Base-by-base conservation (phyloP, 2,113 vertebrate species). In the Silurus meridionalis region DNA sequence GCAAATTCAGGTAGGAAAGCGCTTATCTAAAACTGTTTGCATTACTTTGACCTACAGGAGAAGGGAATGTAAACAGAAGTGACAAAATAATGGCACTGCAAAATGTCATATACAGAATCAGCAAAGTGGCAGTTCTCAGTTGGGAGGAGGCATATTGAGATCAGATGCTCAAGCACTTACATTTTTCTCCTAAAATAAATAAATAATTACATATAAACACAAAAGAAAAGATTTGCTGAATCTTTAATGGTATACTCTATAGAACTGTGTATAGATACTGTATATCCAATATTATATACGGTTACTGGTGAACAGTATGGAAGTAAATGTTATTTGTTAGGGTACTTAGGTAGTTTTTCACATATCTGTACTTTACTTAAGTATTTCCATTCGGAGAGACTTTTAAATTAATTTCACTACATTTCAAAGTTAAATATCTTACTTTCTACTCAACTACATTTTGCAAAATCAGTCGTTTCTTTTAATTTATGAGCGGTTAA, bases 31-130 rank as follows among this genome's bases (percentile, higher is more conserved):
- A 55, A 46, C 46, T 25, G 50, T n/a, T 80, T 57, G 19, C 17
- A 37, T 55, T 14, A 52, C 52, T 69, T 21, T 57, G 52, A 60
- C 9, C 21, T 13, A 80, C 77, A 80, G 75, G 14, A 17, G 58
- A 72, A 74, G 1, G 11, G 3, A 23, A 55, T 0, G 17, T 13
- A 67, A 17, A 52, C 8, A 64, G n/a, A 37, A 50, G 50, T 15
- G 19, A n/a, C n/a, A 67, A 14, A 53, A 57, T 67, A 85, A 28
- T 17, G 74, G 61, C n/a, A 67, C 1, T 1, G 78, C 78, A 80
- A 80, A 61, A 61, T 80, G 57, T 80, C 28, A 80, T 11, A 60
- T 80, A 58, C 25, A 37, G 57, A 60, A 80, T 80, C 78, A 80
- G 55, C 78, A 60, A 3, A 10, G 55, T 58, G 53, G 55, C 25